A percentile compares a stretch with the other conserved stretches of the same genome.
phyloP scores from a whole-genome alignment of 2,113 vertebrate species.

The Centropus bengalensis region DNA sequence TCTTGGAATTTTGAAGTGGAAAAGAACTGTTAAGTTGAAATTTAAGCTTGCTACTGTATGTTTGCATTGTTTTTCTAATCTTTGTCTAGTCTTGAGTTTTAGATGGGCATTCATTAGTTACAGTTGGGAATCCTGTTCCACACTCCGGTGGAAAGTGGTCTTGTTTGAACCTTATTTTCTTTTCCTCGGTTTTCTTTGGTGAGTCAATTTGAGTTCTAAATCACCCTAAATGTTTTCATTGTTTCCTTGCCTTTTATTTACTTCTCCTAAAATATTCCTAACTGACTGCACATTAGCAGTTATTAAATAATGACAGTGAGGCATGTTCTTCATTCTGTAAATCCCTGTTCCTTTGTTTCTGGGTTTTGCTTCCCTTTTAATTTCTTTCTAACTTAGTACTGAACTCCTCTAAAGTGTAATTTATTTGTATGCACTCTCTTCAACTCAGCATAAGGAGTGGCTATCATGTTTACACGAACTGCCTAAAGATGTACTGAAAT shows the following conservation, averaged over 20 bases:
- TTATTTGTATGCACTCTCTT: conserved; percentile 2
- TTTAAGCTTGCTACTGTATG: not conserved
- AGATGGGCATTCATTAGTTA: conserved; percentile 1
- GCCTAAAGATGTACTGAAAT: conserved; percentile 35
- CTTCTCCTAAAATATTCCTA: not conserved
- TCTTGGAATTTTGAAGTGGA: conserved; percentile 11
- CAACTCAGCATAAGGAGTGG: not conserved
- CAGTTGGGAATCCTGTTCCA: conserved; percentile 6
- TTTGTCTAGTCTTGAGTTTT: conserved; percentile 43
- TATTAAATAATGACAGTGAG: not conserved
- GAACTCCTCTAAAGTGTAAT: not conserved
- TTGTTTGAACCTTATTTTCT: not conserved
- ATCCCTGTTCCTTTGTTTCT: conserved; percentile 16
- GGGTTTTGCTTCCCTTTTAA: conserved; percentile 1
- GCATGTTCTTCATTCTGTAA: not conserved
- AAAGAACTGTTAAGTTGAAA: conserved; percentile 13
- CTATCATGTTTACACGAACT: not conserved
- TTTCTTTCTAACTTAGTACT: not conserved
- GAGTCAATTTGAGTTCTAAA: not conserved
- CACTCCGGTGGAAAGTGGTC: conserved; percentile 30
- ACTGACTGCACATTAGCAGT: not conserved
- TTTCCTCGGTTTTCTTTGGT: conserved; percentile 26
- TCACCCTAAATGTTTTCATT: conserved; percentile 7
- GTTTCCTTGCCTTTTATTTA: not conserved
- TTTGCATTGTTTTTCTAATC: conserved; percentile 42